Base-by-base conservation (phyloP, 2,888 invertebrate genomes). In the Villa cingulata region DNA sequence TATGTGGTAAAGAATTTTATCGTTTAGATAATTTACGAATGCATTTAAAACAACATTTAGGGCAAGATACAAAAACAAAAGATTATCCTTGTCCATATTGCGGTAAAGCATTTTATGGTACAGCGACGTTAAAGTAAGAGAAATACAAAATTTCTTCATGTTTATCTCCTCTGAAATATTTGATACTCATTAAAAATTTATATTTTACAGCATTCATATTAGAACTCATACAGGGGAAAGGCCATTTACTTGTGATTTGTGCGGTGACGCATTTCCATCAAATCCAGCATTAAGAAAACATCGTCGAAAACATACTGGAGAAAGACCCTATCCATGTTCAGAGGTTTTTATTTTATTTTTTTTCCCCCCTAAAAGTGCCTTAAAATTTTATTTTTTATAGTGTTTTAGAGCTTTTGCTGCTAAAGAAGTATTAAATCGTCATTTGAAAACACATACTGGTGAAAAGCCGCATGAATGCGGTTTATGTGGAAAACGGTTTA, bases 401-500 rank as follows among this genome's bases (percentile, higher is more conserved):
- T 89, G 88, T 58, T 75, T 76, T 37, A 81, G 81, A 63, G 76
- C 75, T 46, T 88, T 89, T 59, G 82, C 80, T 45, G 87, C 89
- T 1, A 81, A 87, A 57, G 89, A 89, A 63, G 88, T 89, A 48
- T 71, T 86, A 56, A 83, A 84, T 56, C 77, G 86, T 3, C 85
- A 86, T 62, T 74, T 81, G 58, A 72, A 81, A 54, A 82, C 81
- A 0, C 85, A 85, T 60, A 69, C 69, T 0, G 56, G 69, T 3
- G 67, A 68, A 43, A 60, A 63, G 18, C 67, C 67, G 2, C 68
- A 69, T 54, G 57, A 57, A 7, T 70, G 55, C 55, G 67, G 43
- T 59, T 71, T 62, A 57, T 90, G 90, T 61, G 76, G 75, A 12
- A 81, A 80, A 62, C 78, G 84, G n/a, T 90, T 87, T 65, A 90